Evolutionary conservation across 2,113 vertebrate genomes (phyloP), one percentile per base, ranked within the genome.

Genomic region (Ondatra zibethicus): DNA sequence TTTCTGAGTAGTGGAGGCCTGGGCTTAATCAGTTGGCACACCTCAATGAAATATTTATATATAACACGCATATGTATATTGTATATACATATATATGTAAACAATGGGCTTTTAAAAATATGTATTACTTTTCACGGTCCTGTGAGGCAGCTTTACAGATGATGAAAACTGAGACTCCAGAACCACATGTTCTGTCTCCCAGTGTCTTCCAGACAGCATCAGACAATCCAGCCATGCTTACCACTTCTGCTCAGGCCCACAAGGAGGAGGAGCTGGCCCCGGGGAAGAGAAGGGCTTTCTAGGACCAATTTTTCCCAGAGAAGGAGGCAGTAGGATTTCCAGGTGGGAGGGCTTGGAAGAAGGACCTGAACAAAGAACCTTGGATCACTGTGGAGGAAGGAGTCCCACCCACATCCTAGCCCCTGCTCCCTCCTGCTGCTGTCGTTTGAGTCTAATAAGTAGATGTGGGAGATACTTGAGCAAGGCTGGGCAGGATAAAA

Each of bases 1-100:
- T n/a, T 58, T 96, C 47, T 95, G 76, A 85, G 55, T 94, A 68
- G 81, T 14, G 66, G 70, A 95, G 21, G 21, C 33, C 61, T 92
- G 58, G 50, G 29, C 55, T 75, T 81, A 89, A 25, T 85, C 52
- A 61, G 76, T 52, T 77, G 52, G 21, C 33, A 87, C 27, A 75
- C 17, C n/a, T n/a, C 47, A 73, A 47, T 19, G 33, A 52, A 77
- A 86, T 85, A 76, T 80, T 52, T 61, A 84, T 29, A 61, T 42
- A 10, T 42, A 36, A 45, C 81, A 65, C 27, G 4, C 55, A 27
- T 65, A 25, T 65, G 19, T 58, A 7, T 14, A 78, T 78, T 50
- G 16, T 33, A 29, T 50, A 17, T 7, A 77, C 23, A 27, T 29
- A 29, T 77, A 13, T 47, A 47, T 85, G 58, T 85, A 65, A 65